Evolutionary conservation across 2,797 vertebrate genomes (phyloP), one percentile per base, ranked within the genome.

Genomic region (Prunella strophiata): DNA sequence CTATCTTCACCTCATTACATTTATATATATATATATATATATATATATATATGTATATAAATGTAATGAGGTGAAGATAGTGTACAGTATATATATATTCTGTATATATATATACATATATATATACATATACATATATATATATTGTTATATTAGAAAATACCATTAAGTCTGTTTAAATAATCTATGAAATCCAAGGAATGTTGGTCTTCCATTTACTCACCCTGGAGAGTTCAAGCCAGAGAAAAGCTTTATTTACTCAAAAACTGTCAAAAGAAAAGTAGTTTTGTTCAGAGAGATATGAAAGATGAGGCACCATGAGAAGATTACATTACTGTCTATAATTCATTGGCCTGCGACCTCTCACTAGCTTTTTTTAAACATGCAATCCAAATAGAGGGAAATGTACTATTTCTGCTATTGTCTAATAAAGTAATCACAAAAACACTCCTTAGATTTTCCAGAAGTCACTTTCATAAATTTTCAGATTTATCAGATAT

Each of bases 181-280:
- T 72, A 92, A 87, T 77, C 75, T 65, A 9, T 80, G 82, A 77
- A 87, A 80, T 59, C 14, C 61, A 74, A 17, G 71, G 51, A 93
- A 78, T 87, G 63, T 38, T 95, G 36, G 48, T 85, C 91, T 94
- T 93, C 26, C 34, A 32, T 92, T 95, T 87, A 61, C 76, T 82
- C 34, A 68, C 29, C 5, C 22, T 58, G n/a, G 34, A 91, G 47
- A 68, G 7, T 50, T 84, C 43, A 86, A 47, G 8, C 7, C 36
- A 76, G 29, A 40, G 26, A 71, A 88, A 61, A 42, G 0, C 8
- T 76, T 84, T 75, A 59, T 94, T 88, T 93, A 27, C 55, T 85
- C 15, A 75, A 90, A 91, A 90, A 21, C 4, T n/a, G 4, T 30
- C 50, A 89, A 75, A 78, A 89, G 9, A 89, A 75, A 78, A 89